phyloP scores from a whole-genome alignment of 2,113 vertebrate genomes.

The cat (Felis catus) region F.catus_Fca126_mat1.0 CM031412.1:12283001-12283500 shows the following conservation, averaged over 20 bases:
- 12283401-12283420: too few species aligned
- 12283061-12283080: not conserved
- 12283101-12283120: not conserved
- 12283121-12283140: not conserved
- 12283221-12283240: not conserved
- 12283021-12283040: not conserved
- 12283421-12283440: too few species aligned
- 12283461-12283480: too few species aligned
- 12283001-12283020: conserved; percentile 1
- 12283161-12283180: not conserved
- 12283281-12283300: not conserved
- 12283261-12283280: not conserved
- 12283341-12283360: too few species aligned
- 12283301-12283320: not conserved
- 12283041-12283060: not conserved
- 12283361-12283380: too few species aligned
- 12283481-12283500: too few species aligned
- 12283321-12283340: not conserved
- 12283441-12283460: too few species aligned
- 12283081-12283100: not conserved
- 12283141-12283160: not conserved
- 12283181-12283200: not conserved
- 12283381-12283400: too few species aligned
- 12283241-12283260: not conserved
- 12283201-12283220: not conserved